phyloP scores from a whole-genome alignment of 1,140 invertebrate species.

The Onthophagus taurus region DNA sequence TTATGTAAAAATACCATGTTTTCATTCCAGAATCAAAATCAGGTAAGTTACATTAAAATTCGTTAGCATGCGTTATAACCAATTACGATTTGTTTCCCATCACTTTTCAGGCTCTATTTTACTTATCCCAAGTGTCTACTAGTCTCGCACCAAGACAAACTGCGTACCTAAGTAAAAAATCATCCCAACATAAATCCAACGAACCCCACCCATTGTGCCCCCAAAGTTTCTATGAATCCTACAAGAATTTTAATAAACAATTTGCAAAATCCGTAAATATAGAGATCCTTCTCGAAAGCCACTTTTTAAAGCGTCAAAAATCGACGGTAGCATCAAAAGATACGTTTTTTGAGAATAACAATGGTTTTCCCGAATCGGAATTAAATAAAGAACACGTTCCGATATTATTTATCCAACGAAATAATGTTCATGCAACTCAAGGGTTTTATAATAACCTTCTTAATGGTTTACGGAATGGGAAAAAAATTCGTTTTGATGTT shows the following conservation, averaged over 20 bases:
- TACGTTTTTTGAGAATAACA: conserved; percentile 36
- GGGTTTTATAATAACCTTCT: conserved; percentile 28
- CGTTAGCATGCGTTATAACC: conserved; percentile 2
- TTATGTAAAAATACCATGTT: conserved; percentile 31
- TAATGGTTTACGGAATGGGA: conserved; percentile 22
- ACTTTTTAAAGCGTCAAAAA: conserved; percentile 31
- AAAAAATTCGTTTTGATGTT: conserved; percentile 41
- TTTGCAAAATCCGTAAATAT: conserved; percentile 31
- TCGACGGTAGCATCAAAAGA: conserved; percentile 32
- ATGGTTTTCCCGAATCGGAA: conserved; percentile 28
- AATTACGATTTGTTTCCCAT: conserved; percentile 5
- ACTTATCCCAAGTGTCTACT: conserved; percentile 31
- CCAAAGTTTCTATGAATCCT: conserved; percentile 34
- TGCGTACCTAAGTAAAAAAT: conserved; percentile 33
- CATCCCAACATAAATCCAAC: conserved; percentile 19
- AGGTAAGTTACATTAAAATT: conserved; percentile 29
- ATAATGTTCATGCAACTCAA: conserved; percentile 20
- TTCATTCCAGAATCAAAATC: conserved; percentile 37
- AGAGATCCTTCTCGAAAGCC: conserved; percentile 22
- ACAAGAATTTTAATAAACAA: conserved; percentile 31
- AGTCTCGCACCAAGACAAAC: conserved; percentile 33
- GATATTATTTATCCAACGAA: conserved; percentile 25
- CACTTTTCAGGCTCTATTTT: conserved; percentile 30
- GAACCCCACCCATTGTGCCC: conserved; percentile 25
- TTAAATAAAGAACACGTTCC: conserved; percentile 23